Evolutionary conservation across 2,797 vertebrate species (phyloP).

Genomic region (Enteromius unitaeniatus): DNA sequence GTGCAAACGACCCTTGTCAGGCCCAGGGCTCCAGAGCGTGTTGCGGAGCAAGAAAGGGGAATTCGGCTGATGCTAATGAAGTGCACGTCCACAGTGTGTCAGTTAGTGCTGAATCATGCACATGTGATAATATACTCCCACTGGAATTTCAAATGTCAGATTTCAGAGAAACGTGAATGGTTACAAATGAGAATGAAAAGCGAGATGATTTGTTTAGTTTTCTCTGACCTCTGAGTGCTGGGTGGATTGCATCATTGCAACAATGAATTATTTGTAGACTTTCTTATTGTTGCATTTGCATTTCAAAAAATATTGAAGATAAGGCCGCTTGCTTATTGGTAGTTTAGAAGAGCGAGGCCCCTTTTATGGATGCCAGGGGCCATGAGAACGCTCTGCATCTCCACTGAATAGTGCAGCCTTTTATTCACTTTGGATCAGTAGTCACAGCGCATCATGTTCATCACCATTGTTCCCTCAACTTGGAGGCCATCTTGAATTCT

Average conservation of each 20-base stretch:
- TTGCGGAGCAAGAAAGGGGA: constrained; percentile 25
- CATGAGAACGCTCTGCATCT: constrained; percentile 71
- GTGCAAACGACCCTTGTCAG: constrained; percentile 42
- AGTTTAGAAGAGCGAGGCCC: constrained; percentile 33
- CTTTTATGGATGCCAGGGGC: constrained; percentile 34
- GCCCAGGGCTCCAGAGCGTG: constrained; percentile 18
- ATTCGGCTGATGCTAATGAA: constrained; percentile 55
- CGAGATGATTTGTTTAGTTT: constrained; percentile 26
- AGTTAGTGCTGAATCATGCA: constrained; percentile 59
- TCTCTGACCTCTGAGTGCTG: constrained; percentile 1
- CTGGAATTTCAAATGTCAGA: constrained; percentile 49
- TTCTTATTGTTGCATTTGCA: background rate
- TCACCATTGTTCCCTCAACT: constrained; percentile 79
- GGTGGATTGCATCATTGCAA: constrained; percentile 3
- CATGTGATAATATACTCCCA: constrained; percentile 31
- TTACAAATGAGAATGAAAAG: constrained; percentile 24
- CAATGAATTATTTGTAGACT: background rate
- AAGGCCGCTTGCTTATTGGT: constrained; percentile 17
- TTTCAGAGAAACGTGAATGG: constrained; percentile 13
- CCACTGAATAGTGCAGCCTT: constrained; percentile 77
- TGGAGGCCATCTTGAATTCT: constrained; percentile 81
- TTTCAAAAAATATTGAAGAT: constrained; percentile 4
- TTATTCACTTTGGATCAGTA: constrained; percentile 83
- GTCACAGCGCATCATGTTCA: constrained; percentile 81
- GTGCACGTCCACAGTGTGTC: constrained; percentile 47